Base-by-base conservation (phyloP, 2,797 vertebrate genomes). In the Sebastes kiyomatsui region DNA sequence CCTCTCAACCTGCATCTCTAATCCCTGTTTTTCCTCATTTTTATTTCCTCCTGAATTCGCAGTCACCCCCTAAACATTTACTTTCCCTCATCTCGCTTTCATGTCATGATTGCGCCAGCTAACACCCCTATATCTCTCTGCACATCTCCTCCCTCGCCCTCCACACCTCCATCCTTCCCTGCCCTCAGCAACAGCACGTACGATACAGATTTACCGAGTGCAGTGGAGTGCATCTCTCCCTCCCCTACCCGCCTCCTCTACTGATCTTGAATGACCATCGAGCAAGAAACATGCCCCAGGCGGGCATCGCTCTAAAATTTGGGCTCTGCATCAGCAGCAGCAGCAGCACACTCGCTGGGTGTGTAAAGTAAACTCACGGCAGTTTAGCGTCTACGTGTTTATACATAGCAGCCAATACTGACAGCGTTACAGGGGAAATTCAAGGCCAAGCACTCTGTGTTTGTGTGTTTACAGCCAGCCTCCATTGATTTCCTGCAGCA, bases 401-500 rank as follows among this genome's bases (percentile, higher is more conserved):
- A 69, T 67, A 70, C 35, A 7, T 6, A 33, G 61, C 3, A 4
- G 25, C 2, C 13, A 72, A 62, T 60, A 56, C 65, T 70, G 52
- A 7, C 33, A 28, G 56, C 3, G 4, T 69, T 42, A 3, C 9
- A 5, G 68, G 62, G 52, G 33, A 56, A 60, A 72, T 55, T 79
- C 64, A 82, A 84, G 77, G 79, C 77, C 67, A 27, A 46, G 55
- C 10, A 14, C 59, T 64, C 67, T 62, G 71, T 74, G 65, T 81
- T 25, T 56, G 13, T 77, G 78, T 81, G 73, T 83, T 88, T 84
- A 81, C 70, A 79, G 66, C 72, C 59, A 32, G 49, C 65, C 6
- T 71, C 28, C 71, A 73, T 82, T 77, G 79, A 88, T 91, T 87
- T 86, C 82, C 76, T 85, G 82, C 81, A 80, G 68, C 89, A 59